Conservation (phyloP, 2,888 invertebrate species). For the Leistus spinibarbis region DNA sequence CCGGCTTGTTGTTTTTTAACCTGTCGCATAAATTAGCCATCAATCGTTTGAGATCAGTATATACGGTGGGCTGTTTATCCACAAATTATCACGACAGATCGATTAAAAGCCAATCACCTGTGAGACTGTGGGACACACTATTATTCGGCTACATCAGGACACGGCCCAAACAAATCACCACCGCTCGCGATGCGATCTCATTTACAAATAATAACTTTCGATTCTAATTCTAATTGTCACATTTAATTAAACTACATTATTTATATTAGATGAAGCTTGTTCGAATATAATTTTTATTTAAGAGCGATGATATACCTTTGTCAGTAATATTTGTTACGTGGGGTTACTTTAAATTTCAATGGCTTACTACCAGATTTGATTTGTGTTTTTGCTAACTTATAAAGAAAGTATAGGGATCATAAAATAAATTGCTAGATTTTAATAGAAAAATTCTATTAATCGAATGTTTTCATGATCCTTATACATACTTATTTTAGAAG, state of each 20-base stretch:
- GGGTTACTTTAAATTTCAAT: too few species aligned
- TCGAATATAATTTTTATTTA: background rate
- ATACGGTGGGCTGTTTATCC: slow-evolving; percentile 22
- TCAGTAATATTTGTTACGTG: too few species aligned
- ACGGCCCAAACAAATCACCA: background rate
- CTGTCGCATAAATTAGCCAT: slow-evolving; percentile 38
- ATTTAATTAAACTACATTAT: background rate
- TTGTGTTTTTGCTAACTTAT: too few species aligned
- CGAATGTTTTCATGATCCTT: too few species aligned
- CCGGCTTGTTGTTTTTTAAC: slow-evolving; percentile 13
- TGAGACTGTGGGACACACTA: slow-evolving; percentile 3
- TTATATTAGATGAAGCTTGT: background rate
- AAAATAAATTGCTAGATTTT: too few species aligned
- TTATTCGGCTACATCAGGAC: background rate
- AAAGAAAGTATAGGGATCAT: too few species aligned
- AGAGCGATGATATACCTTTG: background rate
- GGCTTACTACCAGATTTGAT: too few species aligned
- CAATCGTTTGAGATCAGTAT: slow-evolving; percentile 25
- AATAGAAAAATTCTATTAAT: too few species aligned
- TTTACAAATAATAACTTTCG: background rate
- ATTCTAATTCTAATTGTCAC: background rate
- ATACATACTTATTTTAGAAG: too few species aligned
- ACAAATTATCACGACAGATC: slow-evolving; percentile 38
- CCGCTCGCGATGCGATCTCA: background rate
- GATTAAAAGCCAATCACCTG: slow-evolving; percentile 36